Evolutionary conservation across 1,140 invertebrate species (phyloP).

Genomic region (Zaprionus taronus): DNA sequence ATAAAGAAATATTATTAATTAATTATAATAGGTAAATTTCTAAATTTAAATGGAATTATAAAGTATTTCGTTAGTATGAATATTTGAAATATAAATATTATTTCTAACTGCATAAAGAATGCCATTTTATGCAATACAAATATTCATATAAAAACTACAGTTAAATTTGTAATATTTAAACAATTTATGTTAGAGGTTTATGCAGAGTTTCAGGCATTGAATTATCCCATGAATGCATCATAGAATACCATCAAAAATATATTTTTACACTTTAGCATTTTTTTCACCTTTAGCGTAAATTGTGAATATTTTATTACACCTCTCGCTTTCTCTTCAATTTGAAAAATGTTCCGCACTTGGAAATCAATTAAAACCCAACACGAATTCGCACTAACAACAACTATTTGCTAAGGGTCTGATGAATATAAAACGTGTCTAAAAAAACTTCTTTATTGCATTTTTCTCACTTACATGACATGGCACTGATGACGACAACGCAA

Average conservation of each 20-base stretch:
- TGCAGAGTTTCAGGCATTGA: neutral
- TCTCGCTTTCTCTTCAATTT: neutral
- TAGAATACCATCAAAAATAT: neutral
- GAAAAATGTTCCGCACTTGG: constrained; percentile 9
- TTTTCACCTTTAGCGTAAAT: neutral
- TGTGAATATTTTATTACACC: neutral
- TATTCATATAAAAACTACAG: no score
- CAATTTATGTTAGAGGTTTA: neutral
- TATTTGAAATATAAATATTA: no score
- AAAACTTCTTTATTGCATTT: constrained; percentile 44
- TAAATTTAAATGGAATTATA: no score
- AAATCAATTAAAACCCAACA: constrained; percentile 13
- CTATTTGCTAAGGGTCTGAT: constrained; percentile 26
- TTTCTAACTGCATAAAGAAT: no score
- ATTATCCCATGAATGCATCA: no score
- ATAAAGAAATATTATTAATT: no score
- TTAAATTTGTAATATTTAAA: neutral
- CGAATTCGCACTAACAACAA: neutral
- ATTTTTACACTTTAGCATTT: neutral
- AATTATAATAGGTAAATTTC: no score
- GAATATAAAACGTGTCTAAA: constrained; percentile 26
- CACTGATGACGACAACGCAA: constrained; percentile 9
- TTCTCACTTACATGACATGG: constrained; percentile 32
- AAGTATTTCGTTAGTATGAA: no score
- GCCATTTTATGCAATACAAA: no score